Conservation (phyloP, 1,140 invertebrate species). For the Caligus rogercresseyi region DNA sequence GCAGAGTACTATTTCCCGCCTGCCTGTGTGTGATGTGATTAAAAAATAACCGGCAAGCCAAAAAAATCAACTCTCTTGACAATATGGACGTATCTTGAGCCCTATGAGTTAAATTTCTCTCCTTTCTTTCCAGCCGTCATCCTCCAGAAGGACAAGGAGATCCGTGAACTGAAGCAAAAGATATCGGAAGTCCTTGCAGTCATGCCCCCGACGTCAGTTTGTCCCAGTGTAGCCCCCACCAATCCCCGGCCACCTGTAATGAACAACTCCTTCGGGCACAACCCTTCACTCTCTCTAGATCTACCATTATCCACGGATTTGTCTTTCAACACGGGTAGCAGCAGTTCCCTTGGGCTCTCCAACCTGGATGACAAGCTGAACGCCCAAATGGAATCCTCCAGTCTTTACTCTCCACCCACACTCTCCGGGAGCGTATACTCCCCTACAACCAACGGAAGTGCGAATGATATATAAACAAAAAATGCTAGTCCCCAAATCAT, state of each 20-base stretch:
- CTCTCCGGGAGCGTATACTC: not conserved
- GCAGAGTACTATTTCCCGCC: too few relatives aligned
- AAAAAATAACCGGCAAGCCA: not conserved
- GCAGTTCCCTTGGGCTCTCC: constrained; percentile 4
- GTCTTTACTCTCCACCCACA: not conserved
- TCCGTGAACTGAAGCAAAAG: constrained; percentile 70
- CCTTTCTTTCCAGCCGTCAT: constrained; percentile 13
- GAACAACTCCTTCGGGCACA: not conserved
- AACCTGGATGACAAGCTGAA: constrained; percentile 18
- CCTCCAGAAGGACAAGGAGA: constrained; percentile 35
- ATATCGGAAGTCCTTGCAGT: constrained; percentile 77
- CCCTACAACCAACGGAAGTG: not conserved
- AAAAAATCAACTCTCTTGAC: not conserved
- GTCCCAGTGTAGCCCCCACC: not conserved
- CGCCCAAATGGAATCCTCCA: constrained; percentile 1
- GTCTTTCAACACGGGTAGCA: constrained; percentile 1
- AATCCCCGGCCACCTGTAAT: not conserved
- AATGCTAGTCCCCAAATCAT: not conserved
- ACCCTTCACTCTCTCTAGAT: constrained; percentile 9
- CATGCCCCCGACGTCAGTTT: constrained; percentile 41
- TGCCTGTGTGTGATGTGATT: constrained; percentile 14
- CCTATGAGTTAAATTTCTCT: too few relatives aligned
- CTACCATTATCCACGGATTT: constrained; percentile 13
- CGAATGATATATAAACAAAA: not conserved
- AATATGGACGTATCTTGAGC: too few relatives aligned